Evolutionary conservation across 2,113 vertebrate species (phyloP), one percentile per base, ranked within the genome.

Genomic region (Anolis sagrei): DNA sequence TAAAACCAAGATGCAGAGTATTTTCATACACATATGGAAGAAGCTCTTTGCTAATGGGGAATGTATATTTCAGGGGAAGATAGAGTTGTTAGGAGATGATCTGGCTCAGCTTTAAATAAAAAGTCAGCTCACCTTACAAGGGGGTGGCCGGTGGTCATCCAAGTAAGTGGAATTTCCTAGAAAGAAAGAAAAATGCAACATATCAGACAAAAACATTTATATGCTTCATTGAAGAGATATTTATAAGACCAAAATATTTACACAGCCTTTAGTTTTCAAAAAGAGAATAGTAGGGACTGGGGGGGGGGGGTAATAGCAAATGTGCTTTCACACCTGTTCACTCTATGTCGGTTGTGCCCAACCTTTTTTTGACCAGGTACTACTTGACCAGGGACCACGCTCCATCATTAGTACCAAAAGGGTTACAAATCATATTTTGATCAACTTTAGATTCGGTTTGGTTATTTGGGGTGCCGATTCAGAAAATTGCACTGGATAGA

Each of bases 101-200:
- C 32, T 32, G 75, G 13, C 14, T 74, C 82, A 84, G 78, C 39
- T 36, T 18, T 2, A 2, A 84, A 64, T 0, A 86, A 88, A 74
- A 49, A 16, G 86, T 64, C 32, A 84, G 9, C 97, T 97, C 93
- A 99, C 98, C 97, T 97, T 98, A 74, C 97, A 96, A 87, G 95
- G 95, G 62, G 96, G 97, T 79, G 97, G 97, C 73, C 97, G 97
- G 3, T 99, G 98, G 91, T 99, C 98, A 94, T 99, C 98, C 95
- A 97, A 93, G 58, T 97, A 99, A 92, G 98, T 99, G 88, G 98
- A 99, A 95, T 98, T 97, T 95, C 98, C 98, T 97, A 93, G 23
- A 64, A 90, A 29, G 13, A 89, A 72, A 18, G 18, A 75, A 81
- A 88, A 78, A 39, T 89, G 86, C n/a, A 2, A 39, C 61, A 77